Evolutionary conservation across 2,888 invertebrate species (phyloP).

Genomic region (Cataglyphis altisquamis): DNA sequence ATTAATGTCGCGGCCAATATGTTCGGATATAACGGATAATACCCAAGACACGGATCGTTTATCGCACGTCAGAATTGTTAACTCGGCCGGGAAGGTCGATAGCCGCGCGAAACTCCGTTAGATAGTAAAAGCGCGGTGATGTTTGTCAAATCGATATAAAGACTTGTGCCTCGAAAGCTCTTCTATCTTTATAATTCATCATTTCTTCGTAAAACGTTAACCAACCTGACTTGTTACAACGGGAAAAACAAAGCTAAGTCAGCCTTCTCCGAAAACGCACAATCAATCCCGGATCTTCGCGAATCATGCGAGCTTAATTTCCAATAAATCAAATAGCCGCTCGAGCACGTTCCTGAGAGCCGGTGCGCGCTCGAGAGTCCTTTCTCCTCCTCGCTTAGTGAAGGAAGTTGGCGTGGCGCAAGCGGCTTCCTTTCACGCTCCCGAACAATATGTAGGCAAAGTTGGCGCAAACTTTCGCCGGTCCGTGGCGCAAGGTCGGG

Average conservation of each 20-base stretch:
- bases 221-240: neutral
- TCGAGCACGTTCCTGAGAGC: conserved; percentile 11
- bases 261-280: neutral
- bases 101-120: conserved; percentile 23
- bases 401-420: conserved; percentile 62
- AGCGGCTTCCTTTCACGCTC: conserved; percentile 72
- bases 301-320: conserved; percentile 44
- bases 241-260: conserved; percentile 2
- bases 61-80: conserved; percentile 45
- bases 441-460: conserved; percentile 76
- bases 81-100: conserved; percentile 17
- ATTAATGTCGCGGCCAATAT: conserved; percentile 14
- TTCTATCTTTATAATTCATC: neutral
- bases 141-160: conserved; percentile 37
- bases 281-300: conserved; percentile 20
- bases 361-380: conserved; percentile 15
- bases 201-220: neutral
- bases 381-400: conserved; percentile 52
- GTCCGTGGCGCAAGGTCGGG: conserved; percentile 64
- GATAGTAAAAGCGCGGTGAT: neutral
- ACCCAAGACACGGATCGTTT: conserved; percentile 15
- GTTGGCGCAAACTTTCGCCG: conserved; percentile 78
- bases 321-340: conserved; percentile 45
- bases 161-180: neutral
- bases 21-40: neutral